Percentiles rank a stretch among this genome's conserved stretches.
Conservation (phyloP, 2,113 vertebrate species). For the Pyxicephalus adspersus region DNA sequence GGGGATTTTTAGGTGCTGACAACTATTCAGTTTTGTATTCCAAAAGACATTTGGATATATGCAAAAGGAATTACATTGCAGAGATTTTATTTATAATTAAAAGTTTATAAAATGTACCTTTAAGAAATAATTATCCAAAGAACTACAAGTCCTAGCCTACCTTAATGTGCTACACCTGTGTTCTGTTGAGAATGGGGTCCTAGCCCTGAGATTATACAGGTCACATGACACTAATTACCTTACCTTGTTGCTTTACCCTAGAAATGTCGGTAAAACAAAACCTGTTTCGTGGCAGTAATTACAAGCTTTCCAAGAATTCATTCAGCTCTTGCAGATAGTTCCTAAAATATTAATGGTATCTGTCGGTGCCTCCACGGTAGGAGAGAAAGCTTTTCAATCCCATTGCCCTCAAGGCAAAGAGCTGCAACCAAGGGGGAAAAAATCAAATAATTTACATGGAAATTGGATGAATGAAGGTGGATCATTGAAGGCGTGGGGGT, state of each 20-base stretch:
- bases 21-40: too few species aligned
- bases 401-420: slow-evolving; percentile 26
- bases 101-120: too few species aligned
- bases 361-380: slow-evolving; percentile 31
- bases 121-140: too few species aligned
- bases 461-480: not conserved
- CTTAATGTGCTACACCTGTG: too few species aligned
- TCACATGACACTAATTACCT: not conserved
- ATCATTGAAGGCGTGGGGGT: not conserved
- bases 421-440: slow-evolving; percentile 8
- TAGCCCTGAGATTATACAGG: too few species aligned
- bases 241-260: not conserved
- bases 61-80: too few species aligned
- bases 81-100: too few species aligned
- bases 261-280: not conserved
- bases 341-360: slow-evolving; percentile 50
- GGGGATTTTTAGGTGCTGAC: too few species aligned
- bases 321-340: slow-evolving; percentile 38
- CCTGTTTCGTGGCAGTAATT: slow-evolving; percentile 5
- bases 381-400: slow-evolving; percentile 17
- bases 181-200: too few species aligned
- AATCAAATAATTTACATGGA: slow-evolving; percentile 33
- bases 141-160: too few species aligned
- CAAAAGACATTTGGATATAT: too few species aligned
- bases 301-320: slow-evolving; percentile 44